Percentiles rank a stretch among this genome's conserved stretches.
These are phyloP conservation scores for Lutraria lutraria DNA, from an alignment of 2,888 invertebrate genomes.

Conservation along the genomic window DNA sequence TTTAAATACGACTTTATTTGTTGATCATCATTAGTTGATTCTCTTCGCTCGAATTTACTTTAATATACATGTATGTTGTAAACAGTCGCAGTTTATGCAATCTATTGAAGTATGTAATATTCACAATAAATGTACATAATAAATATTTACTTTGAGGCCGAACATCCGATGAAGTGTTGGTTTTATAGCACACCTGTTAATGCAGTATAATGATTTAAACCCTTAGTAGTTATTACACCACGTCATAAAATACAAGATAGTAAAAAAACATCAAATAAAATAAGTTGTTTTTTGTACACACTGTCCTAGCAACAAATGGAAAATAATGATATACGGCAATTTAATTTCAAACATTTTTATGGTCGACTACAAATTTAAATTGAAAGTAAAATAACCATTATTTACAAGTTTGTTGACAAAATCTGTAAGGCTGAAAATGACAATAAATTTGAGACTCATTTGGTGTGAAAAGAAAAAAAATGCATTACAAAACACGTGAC, in stretches of 20 bases:
- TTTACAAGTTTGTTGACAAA: not conserved
- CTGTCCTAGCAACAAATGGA: not conserved
- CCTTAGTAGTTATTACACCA: not conserved
- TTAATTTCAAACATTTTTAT: not conserved
- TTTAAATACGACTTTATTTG: no score
- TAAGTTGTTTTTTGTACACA: not conserved
- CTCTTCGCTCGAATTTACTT: no score
- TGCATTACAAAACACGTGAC: not conserved
- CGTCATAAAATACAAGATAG: not conserved
- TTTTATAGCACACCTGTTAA: not conserved
- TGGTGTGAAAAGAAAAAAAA: not conserved
- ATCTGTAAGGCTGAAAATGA: not conserved
- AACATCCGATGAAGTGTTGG: not conserved
- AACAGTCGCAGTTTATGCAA: no score
- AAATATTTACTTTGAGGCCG: no score
- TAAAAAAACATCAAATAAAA: not conserved
- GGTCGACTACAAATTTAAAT: not conserved
- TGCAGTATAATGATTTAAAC: not conserved
- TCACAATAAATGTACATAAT: no score
- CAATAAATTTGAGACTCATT: not conserved
- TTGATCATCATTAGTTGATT: no score
- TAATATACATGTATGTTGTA: no score
- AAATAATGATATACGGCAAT: not conserved
- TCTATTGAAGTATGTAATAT: no score
- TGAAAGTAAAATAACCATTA: not conserved